phyloP scores from a whole-genome alignment of 2,888 invertebrate genomes.

The Siphlonurus alternatus region DNA sequence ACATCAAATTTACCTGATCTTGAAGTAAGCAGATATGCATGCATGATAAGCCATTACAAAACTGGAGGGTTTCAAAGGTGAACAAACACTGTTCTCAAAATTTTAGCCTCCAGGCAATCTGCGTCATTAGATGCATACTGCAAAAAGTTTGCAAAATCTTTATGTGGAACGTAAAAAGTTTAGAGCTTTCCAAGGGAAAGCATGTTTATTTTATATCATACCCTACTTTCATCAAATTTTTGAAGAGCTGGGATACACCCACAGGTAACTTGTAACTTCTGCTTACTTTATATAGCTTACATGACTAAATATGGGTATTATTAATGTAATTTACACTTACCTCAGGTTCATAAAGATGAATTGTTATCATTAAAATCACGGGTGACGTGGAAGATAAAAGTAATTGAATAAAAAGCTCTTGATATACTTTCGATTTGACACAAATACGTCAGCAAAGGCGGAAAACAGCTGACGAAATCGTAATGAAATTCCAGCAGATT shows the following conservation, averaged over 20 bases:
- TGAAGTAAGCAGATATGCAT: no score
- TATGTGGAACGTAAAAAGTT: no score
- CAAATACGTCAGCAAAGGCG: background rate
- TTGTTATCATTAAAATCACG: background rate
- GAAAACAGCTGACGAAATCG: background rate
- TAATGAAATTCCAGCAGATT: no score
- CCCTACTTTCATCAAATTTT: background rate
- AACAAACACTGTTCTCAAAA: no score
- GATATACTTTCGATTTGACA: background rate
- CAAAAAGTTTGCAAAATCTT: no score
- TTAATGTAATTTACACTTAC: background rate
- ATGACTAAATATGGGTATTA: background rate
- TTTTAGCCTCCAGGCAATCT: no score
- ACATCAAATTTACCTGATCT: no score
- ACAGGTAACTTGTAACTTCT: background rate
- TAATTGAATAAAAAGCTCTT: background rate
- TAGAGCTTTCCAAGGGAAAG: background rate
- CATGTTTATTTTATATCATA: background rate
- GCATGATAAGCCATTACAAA: no score
- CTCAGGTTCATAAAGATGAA: background rate
- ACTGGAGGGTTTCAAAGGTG: no score
- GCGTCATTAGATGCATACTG: no score
- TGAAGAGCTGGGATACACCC: background rate
- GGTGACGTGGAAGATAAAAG: background rate
- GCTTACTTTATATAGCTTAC: background rate